phyloP scores from a whole-genome alignment of 2,113 vertebrate species.

The Dendropsophus ebraccatus region DNA sequence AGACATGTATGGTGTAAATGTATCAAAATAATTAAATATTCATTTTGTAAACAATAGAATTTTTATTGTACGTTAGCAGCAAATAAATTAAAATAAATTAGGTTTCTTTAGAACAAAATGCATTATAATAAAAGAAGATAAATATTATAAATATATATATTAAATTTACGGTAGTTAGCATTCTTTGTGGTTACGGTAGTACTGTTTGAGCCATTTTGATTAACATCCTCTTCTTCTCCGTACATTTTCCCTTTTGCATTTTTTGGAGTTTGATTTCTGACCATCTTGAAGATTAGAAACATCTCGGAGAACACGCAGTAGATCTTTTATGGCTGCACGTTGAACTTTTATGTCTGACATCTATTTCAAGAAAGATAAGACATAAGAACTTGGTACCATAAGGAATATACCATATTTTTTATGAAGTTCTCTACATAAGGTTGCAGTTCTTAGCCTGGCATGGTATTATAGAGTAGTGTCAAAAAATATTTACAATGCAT shows the following conservation, averaged over 20 bases:
- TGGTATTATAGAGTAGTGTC: no score
- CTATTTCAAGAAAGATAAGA: slow-evolving; percentile 63
- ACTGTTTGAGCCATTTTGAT: slow-evolving; percentile 26
- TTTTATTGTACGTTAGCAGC: slow-evolving; percentile 47
- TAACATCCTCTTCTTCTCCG: slow-evolving; percentile 68
- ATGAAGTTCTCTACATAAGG: neutral
- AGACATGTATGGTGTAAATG: neutral
- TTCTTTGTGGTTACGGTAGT: slow-evolving; percentile 16
- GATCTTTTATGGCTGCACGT: slow-evolving; percentile 72
- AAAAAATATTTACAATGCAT: neutral
- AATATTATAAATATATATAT: slow-evolving; percentile 78
- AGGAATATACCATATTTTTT: neutral
- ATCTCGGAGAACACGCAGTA: slow-evolving; percentile 62
- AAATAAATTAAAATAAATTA: slow-evolving; percentile 46
- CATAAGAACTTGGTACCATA: neutral
- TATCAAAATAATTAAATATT: neutral
- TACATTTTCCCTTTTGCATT: slow-evolving; percentile 55
- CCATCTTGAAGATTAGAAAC: slow-evolving; percentile 42
- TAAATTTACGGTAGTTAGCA: slow-evolving; percentile 2
- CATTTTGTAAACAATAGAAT: slow-evolving; percentile 15
- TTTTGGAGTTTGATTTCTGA: neutral
- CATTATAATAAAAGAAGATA: slow-evolving; percentile 65
- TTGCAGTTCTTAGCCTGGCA: neutral
- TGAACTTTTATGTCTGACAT: slow-evolving; percentile 68
- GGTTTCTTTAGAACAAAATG: slow-evolving; percentile 70